These are phyloP conservation scores for Sorex araneus DNA, from an alignment of 2,113 vertebrate genomes.

Conservation along the genomic window DNA sequence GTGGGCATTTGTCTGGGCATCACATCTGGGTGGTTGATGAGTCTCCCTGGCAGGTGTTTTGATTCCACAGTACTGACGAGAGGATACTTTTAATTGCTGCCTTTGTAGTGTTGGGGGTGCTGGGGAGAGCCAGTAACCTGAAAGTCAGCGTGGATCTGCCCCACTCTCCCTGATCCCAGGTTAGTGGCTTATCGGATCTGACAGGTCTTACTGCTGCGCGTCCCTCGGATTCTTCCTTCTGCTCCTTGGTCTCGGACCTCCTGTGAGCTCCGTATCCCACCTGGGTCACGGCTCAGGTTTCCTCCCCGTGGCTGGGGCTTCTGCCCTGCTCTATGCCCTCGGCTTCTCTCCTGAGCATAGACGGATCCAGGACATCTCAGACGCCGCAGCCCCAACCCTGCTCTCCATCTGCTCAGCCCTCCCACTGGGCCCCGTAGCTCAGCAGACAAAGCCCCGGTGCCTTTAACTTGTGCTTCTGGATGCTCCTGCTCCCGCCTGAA, in stretches of 20 bases:
- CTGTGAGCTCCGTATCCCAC: neutral
- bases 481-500: neutral
- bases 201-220: neutral
- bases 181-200: neutral
- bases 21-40: neutral
- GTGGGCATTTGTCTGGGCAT: neutral
- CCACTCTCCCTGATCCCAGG: neutral
- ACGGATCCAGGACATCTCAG: neutral
- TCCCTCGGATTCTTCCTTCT: neutral
- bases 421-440: neutral
- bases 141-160: neutral
- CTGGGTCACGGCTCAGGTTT: neutral
- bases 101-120: neutral
- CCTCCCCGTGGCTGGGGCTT: neutral
- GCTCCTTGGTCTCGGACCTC: neutral
- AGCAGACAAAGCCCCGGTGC: neutral
- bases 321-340: neutral
- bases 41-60: conserved; percentile 9
- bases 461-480: neutral
- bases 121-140: neutral
- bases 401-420: neutral
- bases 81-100: neutral
- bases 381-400: neutral
- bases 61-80: neutral
- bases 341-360: neutral